These are phyloP conservation scores for Ceryle rudis DNA, from an alignment of 2,797 vertebrate species.

Conservation along the genomic window DNA sequence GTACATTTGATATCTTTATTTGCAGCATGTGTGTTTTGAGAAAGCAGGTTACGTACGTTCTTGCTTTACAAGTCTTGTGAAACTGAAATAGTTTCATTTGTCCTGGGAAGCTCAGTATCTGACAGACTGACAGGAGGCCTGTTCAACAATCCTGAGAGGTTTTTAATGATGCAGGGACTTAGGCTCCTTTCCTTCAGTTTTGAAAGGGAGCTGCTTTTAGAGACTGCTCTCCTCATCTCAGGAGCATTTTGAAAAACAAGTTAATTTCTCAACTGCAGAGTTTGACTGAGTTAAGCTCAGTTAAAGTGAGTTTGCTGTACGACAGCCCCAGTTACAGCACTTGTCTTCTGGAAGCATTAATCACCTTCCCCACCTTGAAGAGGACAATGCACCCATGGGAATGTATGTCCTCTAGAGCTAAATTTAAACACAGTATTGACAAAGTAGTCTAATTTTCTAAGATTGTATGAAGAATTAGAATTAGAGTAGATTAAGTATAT, in stretches of 20 bases:
- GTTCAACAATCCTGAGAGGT: background rate
- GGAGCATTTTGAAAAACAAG: background rate
- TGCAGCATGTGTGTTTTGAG: constrained; percentile 55
- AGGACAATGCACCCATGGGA: background rate
- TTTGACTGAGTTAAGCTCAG: background rate
- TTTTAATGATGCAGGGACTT: background rate
- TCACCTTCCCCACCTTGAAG: background rate
- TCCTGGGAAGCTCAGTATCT: constrained; percentile 1
- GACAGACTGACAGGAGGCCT: background rate
- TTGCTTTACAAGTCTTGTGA: constrained; percentile 3
- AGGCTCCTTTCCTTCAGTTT: background rate
- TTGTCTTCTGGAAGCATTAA: background rate
- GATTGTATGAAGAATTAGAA: background rate
- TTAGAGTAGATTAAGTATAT: background rate
- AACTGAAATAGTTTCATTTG: constrained; percentile 11
- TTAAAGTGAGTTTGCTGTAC: background rate
- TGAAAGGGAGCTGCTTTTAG: background rate
- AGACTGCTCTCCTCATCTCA: background rate
- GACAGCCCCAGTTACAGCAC: background rate
- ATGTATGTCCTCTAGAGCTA: background rate
- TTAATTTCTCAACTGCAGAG: background rate
- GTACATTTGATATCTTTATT: constrained; percentile 68
- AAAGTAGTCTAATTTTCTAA: background rate
- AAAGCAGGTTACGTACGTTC: constrained; percentile 28
- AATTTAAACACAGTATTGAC: background rate